Percentiles rank a stretch among this genome's conserved stretches.
These are phyloP conservation scores for Distichodus sexfasciatus DNA, from an alignment of 2,797 vertebrate species.

Conservation along the genomic window DNA sequence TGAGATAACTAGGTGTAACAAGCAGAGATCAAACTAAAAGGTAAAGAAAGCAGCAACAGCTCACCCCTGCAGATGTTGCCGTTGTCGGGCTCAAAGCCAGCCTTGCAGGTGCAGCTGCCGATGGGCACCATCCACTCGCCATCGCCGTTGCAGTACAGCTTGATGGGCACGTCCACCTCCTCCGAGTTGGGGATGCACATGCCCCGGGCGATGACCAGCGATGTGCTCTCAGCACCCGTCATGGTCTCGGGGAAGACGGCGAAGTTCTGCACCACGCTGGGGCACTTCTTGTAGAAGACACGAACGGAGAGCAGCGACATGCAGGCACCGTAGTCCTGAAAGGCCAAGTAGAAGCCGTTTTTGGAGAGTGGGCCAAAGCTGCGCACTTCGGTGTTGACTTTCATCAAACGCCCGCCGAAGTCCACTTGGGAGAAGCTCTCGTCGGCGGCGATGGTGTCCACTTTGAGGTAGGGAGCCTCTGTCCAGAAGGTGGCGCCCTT, in stretches of 20 bases:
- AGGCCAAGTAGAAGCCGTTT: slow-evolving; percentile 95
- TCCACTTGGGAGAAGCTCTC: slow-evolving; percentile 99
- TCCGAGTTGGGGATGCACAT: slow-evolving; percentile 93
- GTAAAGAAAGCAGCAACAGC: no score
- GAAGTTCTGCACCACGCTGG: slow-evolving; percentile 96
- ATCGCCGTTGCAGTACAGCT: slow-evolving; percentile 97
- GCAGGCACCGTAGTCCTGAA: slow-evolving; percentile 97
- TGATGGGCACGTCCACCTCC: slow-evolving; percentile 95
- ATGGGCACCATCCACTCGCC: slow-evolving; percentile 99
- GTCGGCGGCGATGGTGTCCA: slow-evolving; percentile 97
- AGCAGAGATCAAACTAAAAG: no score
- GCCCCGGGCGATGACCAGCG: slow-evolving; percentile 91
- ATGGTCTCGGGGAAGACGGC: slow-evolving; percentile 96
- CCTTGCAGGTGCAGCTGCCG: slow-evolving; percentile 94
- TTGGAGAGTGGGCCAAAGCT: slow-evolving; percentile 93
- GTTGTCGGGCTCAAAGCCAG: slow-evolving; percentile 94
- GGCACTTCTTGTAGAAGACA: slow-evolving; percentile 98
- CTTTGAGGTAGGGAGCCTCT: slow-evolving; percentile 96
- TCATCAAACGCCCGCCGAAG: slow-evolving; percentile 95
- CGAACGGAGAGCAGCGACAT: slow-evolving; percentile 97
- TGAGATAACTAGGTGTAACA: no score
- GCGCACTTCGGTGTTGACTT: slow-evolving; percentile 96
- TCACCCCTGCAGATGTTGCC: slow-evolving; percentile 91
- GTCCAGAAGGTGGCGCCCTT: slow-evolving; percentile 96
- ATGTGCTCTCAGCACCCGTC: slow-evolving; percentile 97